Conservation (phyloP, 2,888 invertebrate species). For the Schizotus pectinicornis region DNA sequence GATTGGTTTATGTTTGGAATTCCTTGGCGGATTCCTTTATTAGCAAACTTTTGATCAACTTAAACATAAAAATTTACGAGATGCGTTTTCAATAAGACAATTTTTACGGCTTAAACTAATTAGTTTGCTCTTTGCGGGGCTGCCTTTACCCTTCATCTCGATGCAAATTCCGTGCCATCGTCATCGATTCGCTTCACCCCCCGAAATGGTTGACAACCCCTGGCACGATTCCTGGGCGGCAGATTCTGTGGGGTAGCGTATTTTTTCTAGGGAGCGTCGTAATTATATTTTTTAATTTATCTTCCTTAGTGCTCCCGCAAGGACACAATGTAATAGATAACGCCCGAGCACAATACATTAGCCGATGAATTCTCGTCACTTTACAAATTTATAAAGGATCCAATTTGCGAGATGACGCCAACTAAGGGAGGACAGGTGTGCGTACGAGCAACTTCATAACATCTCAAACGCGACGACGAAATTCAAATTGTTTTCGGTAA, state of each 20-base stretch:
- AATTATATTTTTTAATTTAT: constrained; percentile 77
- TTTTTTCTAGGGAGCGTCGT: constrained; percentile 67
- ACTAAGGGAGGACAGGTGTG: constrained; percentile 27
- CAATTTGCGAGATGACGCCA: constrained; percentile 38
- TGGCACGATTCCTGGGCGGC: constrained; percentile 26
- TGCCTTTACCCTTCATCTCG: too few relatives aligned
- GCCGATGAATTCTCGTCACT: constrained; percentile 52
- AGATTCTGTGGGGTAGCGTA: constrained; percentile 48
- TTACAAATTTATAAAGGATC: constrained; percentile 47
- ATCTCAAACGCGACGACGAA: neutral
- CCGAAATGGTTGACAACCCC: too few relatives aligned
- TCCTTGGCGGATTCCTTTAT: too few relatives aligned
- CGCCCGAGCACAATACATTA: constrained; percentile 44
- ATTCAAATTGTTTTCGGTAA: neutral
- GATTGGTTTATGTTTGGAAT: too few relatives aligned
- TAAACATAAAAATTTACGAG: too few relatives aligned
- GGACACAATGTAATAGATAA: constrained; percentile 53
- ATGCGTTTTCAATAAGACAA: too few relatives aligned
- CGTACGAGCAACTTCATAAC: constrained; percentile 8
- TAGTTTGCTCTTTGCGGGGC: too few relatives aligned
- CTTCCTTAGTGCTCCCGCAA: constrained; percentile 65
- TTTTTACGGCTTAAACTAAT: too few relatives aligned
- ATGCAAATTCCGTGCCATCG: too few relatives aligned
- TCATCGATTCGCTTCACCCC: too few relatives aligned
- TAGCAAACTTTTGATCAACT: too few relatives aligned